These are phyloP conservation scores for Physella acuta DNA, from an alignment of 1,140 invertebrate species.

Conservation along the genomic window DNA sequence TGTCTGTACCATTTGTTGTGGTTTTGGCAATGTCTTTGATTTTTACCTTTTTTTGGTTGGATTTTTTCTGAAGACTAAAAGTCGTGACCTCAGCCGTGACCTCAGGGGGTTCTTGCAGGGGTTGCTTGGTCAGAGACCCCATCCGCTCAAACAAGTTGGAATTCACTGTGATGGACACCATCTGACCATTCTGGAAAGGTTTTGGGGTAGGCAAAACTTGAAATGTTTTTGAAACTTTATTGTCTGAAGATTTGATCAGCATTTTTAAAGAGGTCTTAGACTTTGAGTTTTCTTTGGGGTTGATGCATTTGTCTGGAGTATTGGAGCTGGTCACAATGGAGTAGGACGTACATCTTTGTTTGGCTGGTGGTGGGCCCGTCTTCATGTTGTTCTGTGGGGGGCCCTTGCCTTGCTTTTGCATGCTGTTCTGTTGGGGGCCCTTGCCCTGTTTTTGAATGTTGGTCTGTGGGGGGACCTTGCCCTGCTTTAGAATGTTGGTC, in stretches of 20 bases:
- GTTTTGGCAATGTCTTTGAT: too few relatives aligned
- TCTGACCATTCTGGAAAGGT: background rate
- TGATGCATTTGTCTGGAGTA: background rate
- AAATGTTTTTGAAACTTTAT: background rate
- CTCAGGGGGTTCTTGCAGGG: background rate
- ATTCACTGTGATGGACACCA: background rate
- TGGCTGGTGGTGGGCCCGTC: background rate
- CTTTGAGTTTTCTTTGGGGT: background rate
- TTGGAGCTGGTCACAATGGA: background rate
- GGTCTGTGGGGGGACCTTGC: too few relatives aligned
- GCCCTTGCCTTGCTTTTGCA: too few relatives aligned
- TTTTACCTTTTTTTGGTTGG: too few relatives aligned
- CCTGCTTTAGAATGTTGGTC: too few relatives aligned
- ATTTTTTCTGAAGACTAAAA: too few relatives aligned
- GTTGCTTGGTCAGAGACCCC: conserved; percentile 1
- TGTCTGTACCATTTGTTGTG: too few relatives aligned
- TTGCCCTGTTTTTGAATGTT: too few relatives aligned
- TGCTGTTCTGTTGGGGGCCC: too few relatives aligned
- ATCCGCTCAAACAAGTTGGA: conserved; percentile 17
- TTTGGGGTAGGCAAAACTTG: background rate
- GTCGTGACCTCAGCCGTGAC: background rate
- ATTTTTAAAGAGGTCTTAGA: conserved; percentile 2
- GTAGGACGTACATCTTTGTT: conserved; percentile 2
- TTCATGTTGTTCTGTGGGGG: too few relatives aligned
- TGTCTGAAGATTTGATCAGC: conserved; percentile 14